Conservation (phyloP, 2,797 vertebrate species). For the Eidolon dupreanum region DNA sequence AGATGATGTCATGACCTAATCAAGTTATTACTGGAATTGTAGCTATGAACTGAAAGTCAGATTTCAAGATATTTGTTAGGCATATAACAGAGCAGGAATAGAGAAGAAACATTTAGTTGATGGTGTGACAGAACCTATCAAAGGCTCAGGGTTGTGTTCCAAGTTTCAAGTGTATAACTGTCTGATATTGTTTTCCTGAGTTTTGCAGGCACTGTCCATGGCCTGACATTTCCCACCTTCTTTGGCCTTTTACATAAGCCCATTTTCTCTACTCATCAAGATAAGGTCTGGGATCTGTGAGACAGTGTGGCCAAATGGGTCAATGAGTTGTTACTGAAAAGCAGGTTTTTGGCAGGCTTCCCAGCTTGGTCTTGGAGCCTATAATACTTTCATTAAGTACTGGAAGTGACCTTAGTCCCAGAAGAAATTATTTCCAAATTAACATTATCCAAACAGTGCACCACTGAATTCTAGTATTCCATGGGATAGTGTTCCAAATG, state of each 20-base stretch:
- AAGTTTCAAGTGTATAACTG: background rate
- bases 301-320: background rate
- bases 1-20: background rate
- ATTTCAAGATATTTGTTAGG: background rate
- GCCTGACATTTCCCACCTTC: background rate
- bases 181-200: background rate
- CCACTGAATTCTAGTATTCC: background rate
- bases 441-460: background rate
- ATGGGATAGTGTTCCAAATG: background rate
- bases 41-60: background rate
- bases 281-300: background rate
- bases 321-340: background rate
- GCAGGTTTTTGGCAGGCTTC: background rate
- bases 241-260: background rate
- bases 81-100: background rate
- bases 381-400: background rate
- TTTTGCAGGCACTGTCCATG: background rate
- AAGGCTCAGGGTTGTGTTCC: background rate
- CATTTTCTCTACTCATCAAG: background rate
- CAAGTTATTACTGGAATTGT: background rate
- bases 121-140: background rate
- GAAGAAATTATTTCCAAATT: background rate
- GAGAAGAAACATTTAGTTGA: background rate
- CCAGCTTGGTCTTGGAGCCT: background rate
- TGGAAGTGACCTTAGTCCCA: background rate